These are phyloP conservation scores for Mionectes macconnelli DNA, from an alignment of 2,113 vertebrate species.

Conservation along the genomic window DNA sequence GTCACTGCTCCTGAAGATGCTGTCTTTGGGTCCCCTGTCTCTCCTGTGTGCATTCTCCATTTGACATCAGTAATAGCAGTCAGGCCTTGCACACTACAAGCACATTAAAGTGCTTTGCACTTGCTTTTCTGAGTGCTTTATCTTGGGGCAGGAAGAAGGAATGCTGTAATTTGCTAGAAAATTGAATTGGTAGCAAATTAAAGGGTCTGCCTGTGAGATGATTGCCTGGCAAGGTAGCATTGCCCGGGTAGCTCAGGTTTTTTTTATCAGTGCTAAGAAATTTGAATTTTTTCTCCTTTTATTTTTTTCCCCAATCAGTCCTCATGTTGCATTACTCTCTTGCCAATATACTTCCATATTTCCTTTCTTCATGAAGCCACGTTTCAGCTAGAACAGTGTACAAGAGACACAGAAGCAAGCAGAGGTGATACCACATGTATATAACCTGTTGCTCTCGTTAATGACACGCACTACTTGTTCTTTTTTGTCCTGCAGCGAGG, in stretches of 20 bases:
- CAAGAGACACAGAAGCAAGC: not conserved
- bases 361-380: not conserved
- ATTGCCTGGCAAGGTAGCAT: not conserved
- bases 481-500: not conserved
- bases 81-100: not conserved
- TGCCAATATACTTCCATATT: not conserved
- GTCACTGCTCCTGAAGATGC: not conserved
- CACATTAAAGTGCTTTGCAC: not conserved
- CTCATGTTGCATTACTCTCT: not conserved
- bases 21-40: not conserved
- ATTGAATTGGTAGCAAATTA: not conserved
- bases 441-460: not conserved
- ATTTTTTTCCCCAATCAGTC: not conserved
- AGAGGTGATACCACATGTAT: too few relatives aligned
- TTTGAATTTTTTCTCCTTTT: not conserved
- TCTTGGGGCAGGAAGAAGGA: not conserved
- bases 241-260: not conserved
- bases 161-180: not conserved
- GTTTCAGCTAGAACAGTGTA: not conserved
- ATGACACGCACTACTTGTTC: accelerated
- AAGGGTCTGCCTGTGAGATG: not conserved
- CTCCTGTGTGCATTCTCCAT: not conserved
- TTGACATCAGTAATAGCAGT: not conserved
- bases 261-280: not conserved
- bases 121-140: not conserved